Base-by-base conservation (phyloP, 2,113 vertebrate species). In the Hippocampus comes region DNA sequence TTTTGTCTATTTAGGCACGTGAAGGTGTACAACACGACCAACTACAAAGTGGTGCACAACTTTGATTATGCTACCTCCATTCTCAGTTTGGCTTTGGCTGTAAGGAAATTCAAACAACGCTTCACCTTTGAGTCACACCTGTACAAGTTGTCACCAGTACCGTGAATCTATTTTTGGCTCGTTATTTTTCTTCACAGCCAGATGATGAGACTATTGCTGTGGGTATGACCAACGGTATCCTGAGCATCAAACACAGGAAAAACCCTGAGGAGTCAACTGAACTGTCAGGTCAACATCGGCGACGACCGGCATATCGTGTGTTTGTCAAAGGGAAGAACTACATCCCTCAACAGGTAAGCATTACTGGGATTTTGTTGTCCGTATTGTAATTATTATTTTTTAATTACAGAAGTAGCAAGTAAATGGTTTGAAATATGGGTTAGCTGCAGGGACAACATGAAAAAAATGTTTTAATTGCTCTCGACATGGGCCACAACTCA, bases 21-120 rank as follows among this genome's bases (percentile, higher is more conserved):
- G 55, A 99, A 99, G 87, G 91, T 99, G 21, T 99, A 99, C 82
- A 98, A 94, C 86, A 98, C 97, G 42, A 91, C 94, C 70, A 96
- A 92, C 71, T 99, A 96, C 77, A 98, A 96, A 93, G 95, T 96
- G 57, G 96, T 97, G 17, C 96, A 99, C 85, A 98, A 94, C 89
- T 97, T 98, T 83, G 94, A 95, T 82, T 97, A 96, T 15, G 91
- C 95, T 15, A 92, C 96, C 7, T 95, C 97, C 17, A 95, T 99
- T 79, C 93, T 99, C 76, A 99, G 96, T 88, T 88, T 99, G 75
- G 96, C 93, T 0, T 79, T 99, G 84, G 93, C 96, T 30, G 97
- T 99, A 94, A 94, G 96, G 92, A 85, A 68, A 25, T 42, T 53
- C 12, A 43, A 43, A 67, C 2, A 66, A 38, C 2, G 0, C 2